Evolutionary conservation across 2,888 invertebrate species (phyloP).

Genomic region (Osedax frankpressi): DNA sequence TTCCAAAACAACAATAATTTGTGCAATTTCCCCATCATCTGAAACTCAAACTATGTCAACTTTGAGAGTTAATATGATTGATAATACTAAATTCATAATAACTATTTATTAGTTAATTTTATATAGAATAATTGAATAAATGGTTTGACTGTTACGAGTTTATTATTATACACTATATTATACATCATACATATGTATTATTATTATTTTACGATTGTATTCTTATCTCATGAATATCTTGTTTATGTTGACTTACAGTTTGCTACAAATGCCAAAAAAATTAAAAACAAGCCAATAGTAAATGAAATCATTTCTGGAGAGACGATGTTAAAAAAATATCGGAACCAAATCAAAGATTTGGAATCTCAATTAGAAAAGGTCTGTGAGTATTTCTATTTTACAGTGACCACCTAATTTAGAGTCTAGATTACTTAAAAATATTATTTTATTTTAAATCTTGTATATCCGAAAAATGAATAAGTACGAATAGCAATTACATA

Average conservation of each 20-base stretch:
- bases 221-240: not conserved
- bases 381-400: no score
- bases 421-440: no score
- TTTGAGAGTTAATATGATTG: no score
- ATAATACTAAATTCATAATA: no score
- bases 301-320: slow-evolving; percentile 63
- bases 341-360: slow-evolving; percentile 56
- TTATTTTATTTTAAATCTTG: no score
- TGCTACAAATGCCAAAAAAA: slow-evolving; percentile 66
- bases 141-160: not conserved
- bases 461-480: no score
- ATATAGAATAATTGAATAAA: no score
- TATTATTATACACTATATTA: not conserved
- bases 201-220: not conserved
- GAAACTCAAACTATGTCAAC: slow-evolving; percentile 63
- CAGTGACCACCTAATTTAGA: no score
- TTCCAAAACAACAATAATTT: slow-evolving; percentile 71
- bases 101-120: no score
- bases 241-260: no score
- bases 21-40: slow-evolving; percentile 67
- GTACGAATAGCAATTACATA: no score
- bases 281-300: slow-evolving; percentile 65
- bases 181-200: not conserved
- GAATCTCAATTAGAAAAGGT: slow-evolving; percentile 53
- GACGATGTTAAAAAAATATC: slow-evolving; percentile 59